phyloP scores from a whole-genome alignment of 2,113 vertebrate genomes.

The Speoplatyrhinus poulsoni region DNA sequence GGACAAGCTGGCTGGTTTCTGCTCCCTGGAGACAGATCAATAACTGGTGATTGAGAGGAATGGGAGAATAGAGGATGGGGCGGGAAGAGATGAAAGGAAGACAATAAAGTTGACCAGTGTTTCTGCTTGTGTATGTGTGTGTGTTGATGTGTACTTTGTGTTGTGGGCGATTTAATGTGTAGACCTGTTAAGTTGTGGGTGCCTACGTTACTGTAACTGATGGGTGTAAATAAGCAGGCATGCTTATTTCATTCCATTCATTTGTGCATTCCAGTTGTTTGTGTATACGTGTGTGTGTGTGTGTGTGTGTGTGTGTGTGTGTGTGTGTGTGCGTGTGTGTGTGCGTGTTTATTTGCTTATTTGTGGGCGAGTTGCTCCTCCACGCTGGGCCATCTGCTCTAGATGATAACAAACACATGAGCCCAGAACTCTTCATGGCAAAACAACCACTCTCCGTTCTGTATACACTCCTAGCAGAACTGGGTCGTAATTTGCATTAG shows the following conservation, averaged over 20 bases:
- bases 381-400: conserved; percentile 43
- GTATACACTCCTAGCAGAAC: conserved; percentile 9
- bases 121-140: background rate
- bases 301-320: conserved; percentile 13
- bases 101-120: background rate
- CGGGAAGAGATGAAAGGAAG: background rate
- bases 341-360: conserved; percentile 14
- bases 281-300: background rate
- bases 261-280: background rate
- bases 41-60: conserved; percentile 44
- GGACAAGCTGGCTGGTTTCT: conserved; percentile 15
- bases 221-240: too few species aligned
- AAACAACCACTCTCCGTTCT: conserved; percentile 25
- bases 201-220: background rate
- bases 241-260: too few species aligned
- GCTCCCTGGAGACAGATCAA: conserved; percentile 57
- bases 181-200: background rate
- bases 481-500: conserved; percentile 32
- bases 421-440: conserved; percentile 10
- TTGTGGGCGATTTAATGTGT: background rate
- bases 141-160: background rate
- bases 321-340: background rate
- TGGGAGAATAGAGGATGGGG: background rate
- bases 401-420: conserved; percentile 55
- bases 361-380: background rate